Conservation (phyloP, 2,113 vertebrate species). For the Piprites chloris region DNA sequence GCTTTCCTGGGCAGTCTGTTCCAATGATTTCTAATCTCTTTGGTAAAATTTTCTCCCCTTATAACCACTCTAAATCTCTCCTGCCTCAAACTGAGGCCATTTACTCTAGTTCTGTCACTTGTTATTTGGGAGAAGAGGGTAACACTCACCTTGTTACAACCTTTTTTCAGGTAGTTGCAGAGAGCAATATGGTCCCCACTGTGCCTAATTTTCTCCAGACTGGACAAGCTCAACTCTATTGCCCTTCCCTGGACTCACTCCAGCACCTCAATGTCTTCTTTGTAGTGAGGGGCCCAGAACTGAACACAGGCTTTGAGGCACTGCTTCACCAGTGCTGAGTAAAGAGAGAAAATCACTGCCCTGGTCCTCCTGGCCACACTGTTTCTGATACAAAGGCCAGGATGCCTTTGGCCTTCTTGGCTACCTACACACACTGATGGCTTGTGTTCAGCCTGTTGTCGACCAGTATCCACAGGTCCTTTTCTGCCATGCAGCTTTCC, state of each 20-base stretch:
- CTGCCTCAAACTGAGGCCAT: not conserved
- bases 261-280: not conserved
- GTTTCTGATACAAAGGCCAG: fast-evolving
- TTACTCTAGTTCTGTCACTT: not conserved
- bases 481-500: not conserved
- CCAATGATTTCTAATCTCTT: not conserved
- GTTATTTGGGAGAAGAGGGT: not conserved
- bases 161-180: not conserved
- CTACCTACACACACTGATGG: not conserved
- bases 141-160: not conserved
- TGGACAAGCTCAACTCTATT: not conserved
- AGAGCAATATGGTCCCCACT: not conserved
- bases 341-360: fast-evolving
- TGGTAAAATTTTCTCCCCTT: not conserved
- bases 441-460: not conserved
- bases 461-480: fast-evolving
- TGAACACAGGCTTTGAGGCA: fast-evolving
- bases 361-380: not conserved
- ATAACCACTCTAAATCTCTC: not conserved
- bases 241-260: not conserved
- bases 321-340: not conserved
- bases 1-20: not conserved
- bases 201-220: not conserved
- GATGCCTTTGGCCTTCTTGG: fast-evolving
- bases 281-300: not conserved